These are phyloP conservation scores for Parasteatoda lunata DNA, from an alignment of 2,888 invertebrate species.

Conservation along the genomic window DNA sequence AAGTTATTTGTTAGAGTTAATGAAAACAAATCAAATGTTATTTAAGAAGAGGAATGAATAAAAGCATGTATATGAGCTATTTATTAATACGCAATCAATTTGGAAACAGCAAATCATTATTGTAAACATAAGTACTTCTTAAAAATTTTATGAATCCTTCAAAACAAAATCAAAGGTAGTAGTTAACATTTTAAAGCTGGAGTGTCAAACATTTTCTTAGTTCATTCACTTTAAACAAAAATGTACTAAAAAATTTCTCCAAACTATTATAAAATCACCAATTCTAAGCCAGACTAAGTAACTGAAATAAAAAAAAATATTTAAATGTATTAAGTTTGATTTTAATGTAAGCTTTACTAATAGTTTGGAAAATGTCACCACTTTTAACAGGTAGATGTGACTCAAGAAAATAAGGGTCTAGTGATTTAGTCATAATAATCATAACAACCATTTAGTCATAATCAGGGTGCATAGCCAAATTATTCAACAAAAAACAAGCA, in stretches of 20 bases:
- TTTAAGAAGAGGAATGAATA: not conserved
- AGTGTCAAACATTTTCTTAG: no score
- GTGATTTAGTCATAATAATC: not conserved
- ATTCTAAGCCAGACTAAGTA: no score
- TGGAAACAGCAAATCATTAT: no score
- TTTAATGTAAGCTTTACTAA: not conserved
- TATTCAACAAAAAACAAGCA: no score
- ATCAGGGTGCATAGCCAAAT: no score
- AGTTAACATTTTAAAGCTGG: no score
- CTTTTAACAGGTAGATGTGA: not conserved
- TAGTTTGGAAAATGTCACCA: not conserved
- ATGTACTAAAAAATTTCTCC: no score
- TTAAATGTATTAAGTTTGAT: not conserved
- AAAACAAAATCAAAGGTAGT: no score
- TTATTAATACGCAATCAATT: not conserved
- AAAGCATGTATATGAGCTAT: not conserved
- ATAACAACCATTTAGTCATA: not conserved
- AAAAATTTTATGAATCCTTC: no score
- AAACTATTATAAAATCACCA: no score
- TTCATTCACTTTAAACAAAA: no score
- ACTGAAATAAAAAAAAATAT: not conserved
- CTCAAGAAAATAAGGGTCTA: not conserved
- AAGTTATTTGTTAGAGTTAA: constrained; percentile 25
- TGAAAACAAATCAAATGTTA: not conserved
- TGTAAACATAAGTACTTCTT: no score